Base-by-base conservation (phyloP, 2,113 vertebrate genomes). In the Propithecus coquereli region DNA sequence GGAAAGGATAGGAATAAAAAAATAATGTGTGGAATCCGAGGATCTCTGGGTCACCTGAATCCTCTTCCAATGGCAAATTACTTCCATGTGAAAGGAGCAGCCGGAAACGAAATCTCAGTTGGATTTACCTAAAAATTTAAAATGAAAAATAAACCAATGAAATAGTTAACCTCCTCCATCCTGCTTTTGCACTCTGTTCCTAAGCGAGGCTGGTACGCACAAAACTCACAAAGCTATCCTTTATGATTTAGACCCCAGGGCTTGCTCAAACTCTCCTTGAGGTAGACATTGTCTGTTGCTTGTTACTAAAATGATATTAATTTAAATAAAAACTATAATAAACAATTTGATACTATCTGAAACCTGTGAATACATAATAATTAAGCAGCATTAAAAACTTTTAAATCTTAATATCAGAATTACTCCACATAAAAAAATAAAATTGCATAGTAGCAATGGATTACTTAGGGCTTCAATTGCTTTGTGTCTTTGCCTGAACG, bases 51-150 rank as follows among this genome's bases (percentile, higher is more conserved):
- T 95, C 85, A 91, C 82, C 96, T 85, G 66, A 82, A 22, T 85
- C 68, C 81, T 81, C 22, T 61, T 86, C 86, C 66, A 40, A 30
- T 82, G 88, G 95, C 94, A 96, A 93, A 96, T 85, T 52, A 84
- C 89, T 91, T 94, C 68, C 34, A 22, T 5, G 34, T 88, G 88
- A 91, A 88, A 85, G n/a, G 59, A 93, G 23, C 16, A 5, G 65
- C 50, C 2, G 2, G 79, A 77, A 93, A 77, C 50, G 5, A 79
- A 82, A 77, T 61, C 37, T 93, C 61, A 23, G 43, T 43, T 93
- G 66, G 27, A 77, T 85, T 87, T 81, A 85, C 45, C 77, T 68
- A 14, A 45, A 82, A 59, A 18, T 76, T 57, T 34, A 63, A 94
- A 86, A 82, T 32, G 34, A 85, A 87, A 77, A 52, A 43, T 6